Base-by-base conservation (phyloP, 1,140 invertebrate species). In the Bathynomus jamesi region DNA sequence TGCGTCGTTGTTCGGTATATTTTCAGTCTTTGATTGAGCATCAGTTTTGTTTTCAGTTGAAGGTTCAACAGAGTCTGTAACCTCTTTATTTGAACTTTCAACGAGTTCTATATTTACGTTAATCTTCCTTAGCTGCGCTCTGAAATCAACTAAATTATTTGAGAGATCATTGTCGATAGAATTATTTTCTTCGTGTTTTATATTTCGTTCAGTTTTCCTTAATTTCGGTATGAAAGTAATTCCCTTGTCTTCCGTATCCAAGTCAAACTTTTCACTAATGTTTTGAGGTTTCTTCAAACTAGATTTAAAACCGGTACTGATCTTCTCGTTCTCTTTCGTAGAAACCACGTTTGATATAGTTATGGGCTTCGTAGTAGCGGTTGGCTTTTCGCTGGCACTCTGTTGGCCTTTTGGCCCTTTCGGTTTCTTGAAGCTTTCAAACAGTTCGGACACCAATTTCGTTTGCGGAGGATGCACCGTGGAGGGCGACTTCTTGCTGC, bases 111-210 rank as follows among this genome's bases (percentile, higher is more conserved):
- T 72, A 17, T 64, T 46, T 25, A 74, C 61, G 60, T 92, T 90
- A 0, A 93, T 91, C 85, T 93, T 93, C 79, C 92, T 86, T 77
- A 94, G 81, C 72, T 91, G 86, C 0, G 92, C 90, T 79, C 94
- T 93, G 72, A 94, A 91, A 81, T 94, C 91, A 70, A 81, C 83
- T 8, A 85, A 83, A 65, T 75, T 78, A 25, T 78, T 77, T 31
- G 78, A 78, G 3, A 82, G 78, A 61, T 61, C 65, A 71, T 79
- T 77, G 8, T 53, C 60, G 17, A 62, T 84, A 83, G 71, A 83
- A 84, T 2, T 85, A 83, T 29, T 87, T 85, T 76, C 86, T 86
- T 25, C 82, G 81, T 0, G 82, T 74, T 70, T 79, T 79, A 60
- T 76, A 76, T 71, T 84, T 82, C 67, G 74, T 62, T 74, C 78